Base-by-base conservation (phyloP, 2,888 invertebrate species). In the Saturnia japonica region DNA sequence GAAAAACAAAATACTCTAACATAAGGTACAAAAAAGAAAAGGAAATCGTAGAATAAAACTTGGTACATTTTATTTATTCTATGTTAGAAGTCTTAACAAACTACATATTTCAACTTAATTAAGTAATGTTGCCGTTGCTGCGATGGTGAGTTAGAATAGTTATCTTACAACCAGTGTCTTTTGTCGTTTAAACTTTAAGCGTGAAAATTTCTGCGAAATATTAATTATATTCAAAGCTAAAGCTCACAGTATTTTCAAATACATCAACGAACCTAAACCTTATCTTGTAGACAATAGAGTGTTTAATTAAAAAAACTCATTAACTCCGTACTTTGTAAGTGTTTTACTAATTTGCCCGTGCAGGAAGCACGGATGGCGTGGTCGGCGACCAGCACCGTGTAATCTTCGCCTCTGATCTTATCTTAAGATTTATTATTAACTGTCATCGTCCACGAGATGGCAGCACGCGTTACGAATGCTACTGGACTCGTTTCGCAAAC, bases 361-460 rank as follows among this genome's bases (percentile, higher is more conserved):
- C 93, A 93, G 93, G 93, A 94, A 93, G 89, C 85, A 93, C 90
- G 93, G 93, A 89, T 93, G 91, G 91, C 87, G 88, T 91, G 89
- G 85, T 90, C 89, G 86, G 86, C 89, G 88, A 88, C 86, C 88
- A 88, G 85, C 82, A 89, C 88, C 93, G 93, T 93, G 89, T 94
- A 94, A 94, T 94, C 93, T 92, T 87, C 81, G 86, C 86, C 87
- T 92, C 89, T 91, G 94, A 94, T 93, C 90, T 94, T 94, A 94
- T 94, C 94, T 82, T 69, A 86, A 89, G 93, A 94, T 94, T 94
- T 94, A 94, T 93, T 93, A 90, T 88, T 85, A 86, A 87, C 91
- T 91, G 92, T 92, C 92, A 89, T 88, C 92, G 86, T 79, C 88
- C 91, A 83, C 88, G 88, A 93, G 93, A 92, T 93, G 93, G 92